Evolutionary conservation across 2,797 vertebrate genomes (phyloP).

Genomic region (Staurois parvus): DNA sequence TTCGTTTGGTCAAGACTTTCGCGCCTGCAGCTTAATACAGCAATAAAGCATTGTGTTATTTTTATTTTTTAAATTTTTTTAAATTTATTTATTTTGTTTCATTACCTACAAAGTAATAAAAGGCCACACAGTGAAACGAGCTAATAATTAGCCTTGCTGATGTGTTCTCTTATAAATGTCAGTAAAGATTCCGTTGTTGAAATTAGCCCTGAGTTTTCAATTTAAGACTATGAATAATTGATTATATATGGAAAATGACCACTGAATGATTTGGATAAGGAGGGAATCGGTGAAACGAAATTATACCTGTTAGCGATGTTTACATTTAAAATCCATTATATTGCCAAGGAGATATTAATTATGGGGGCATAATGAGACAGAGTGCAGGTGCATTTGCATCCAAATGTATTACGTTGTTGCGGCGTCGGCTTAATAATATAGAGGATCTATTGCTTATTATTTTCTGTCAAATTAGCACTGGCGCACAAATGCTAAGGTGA

Average conservation of each 20-base stretch:
- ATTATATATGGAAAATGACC: slow-evolving; percentile 75
- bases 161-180: slow-evolving; percentile 66
- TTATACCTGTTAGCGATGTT: slow-evolving; percentile 72
- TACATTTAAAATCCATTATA: slow-evolving; percentile 74
- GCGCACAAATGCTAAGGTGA: slow-evolving; percentile 17
- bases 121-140: slow-evolving; percentile 62
- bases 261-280: slow-evolving; percentile 74
- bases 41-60: slow-evolving; percentile 62
- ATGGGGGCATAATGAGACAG: slow-evolving; percentile 66
- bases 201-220: slow-evolving; percentile 73
- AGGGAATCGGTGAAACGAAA: slow-evolving; percentile 71
- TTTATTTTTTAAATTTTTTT: neutral
- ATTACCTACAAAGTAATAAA: slow-evolving; percentile 70
- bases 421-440: slow-evolving; percentile 38
- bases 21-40: slow-evolving; percentile 64
- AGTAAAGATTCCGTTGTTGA: slow-evolving; percentile 71
- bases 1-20: slow-evolving; percentile 67
- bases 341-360: slow-evolving; percentile 67
- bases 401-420: slow-evolving; percentile 39
- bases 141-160: slow-evolving; percentile 64
- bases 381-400: slow-evolving; percentile 60
- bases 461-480: slow-evolving; percentile 48
- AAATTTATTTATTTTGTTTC: slow-evolving; percentile 65
- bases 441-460: slow-evolving; percentile 60
- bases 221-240: slow-evolving; percentile 78